Evolutionary conservation across 1,140 invertebrate species (phyloP).

Genomic region (Helicoverpa zea): DNA sequence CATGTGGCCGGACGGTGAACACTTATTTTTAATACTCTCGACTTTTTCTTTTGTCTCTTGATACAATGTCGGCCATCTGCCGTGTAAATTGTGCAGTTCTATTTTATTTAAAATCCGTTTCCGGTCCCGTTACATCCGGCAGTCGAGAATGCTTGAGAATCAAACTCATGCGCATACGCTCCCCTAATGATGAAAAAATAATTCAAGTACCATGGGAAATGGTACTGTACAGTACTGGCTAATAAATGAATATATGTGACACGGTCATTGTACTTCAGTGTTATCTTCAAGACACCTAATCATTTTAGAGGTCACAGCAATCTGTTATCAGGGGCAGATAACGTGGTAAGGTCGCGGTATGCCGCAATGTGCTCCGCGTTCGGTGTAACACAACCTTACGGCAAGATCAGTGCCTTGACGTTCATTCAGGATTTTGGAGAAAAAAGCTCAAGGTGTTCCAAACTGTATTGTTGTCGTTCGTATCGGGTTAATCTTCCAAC

Average conservation of each 20-base stretch:
- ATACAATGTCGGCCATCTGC: constrained; percentile 70
- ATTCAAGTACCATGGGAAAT: constrained; percentile 61
- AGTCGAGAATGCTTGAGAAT: constrained; percentile 69
- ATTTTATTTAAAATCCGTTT: constrained; percentile 70
- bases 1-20: constrained; percentile 52
- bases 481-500: constrained; percentile 85
- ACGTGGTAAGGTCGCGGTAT: constrained; percentile 75
- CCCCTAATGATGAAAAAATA: constrained; percentile 57
- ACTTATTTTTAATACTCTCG: constrained; percentile 58
- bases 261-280: constrained; percentile 81
- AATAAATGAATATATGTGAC: constrained; percentile 51
- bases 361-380: constrained; percentile 67
- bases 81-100: constrained; percentile 63
- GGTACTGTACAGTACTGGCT: constrained; percentile 38
- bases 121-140: constrained; percentile 78
- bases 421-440: constrained; percentile 58
- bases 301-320: constrained; percentile 81
- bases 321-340: constrained; percentile 80
- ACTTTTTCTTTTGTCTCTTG: constrained; percentile 61
- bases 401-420: constrained; percentile 40
- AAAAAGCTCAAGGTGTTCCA: constrained; percentile 81
- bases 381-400: constrained; percentile 34
- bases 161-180: constrained; percentile 48
- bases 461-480: constrained; percentile 68
- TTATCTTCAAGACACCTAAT: constrained; percentile 79